Percentiles rank a stretch among this genome's conserved stretches.
phyloP scores from a whole-genome alignment of 37 sponge, comb jelly and placozoan genomes.

The Theonella swinhoei region DNA sequence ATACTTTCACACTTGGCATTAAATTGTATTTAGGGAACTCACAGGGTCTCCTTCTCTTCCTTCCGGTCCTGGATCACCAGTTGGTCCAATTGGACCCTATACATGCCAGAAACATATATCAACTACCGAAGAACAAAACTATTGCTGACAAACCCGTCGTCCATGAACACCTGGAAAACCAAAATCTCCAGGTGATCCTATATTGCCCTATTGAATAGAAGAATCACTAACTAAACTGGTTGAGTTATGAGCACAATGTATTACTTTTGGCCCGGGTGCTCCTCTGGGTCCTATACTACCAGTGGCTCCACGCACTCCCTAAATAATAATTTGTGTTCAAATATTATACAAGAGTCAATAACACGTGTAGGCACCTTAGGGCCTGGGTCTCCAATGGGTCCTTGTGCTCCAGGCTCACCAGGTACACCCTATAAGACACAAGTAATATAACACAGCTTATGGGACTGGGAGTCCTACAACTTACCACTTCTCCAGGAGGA shows the following conservation, averaged over 20 bases:
- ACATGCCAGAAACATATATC: too few relatives aligned
- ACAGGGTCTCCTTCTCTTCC: not conserved
- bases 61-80: slow-evolving; percentile 28
- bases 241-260: too few relatives aligned
- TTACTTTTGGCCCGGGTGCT: too few relatives aligned
- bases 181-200: slow-evolving; percentile 13
- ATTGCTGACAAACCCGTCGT: not conserved
- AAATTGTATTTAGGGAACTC: not conserved
- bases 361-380: slow-evolving; percentile 16
- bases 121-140: too few relatives aligned
- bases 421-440: slow-evolving; percentile 20
- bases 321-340: not conserved
- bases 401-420: slow-evolving; percentile 33
- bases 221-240: too few relatives aligned
- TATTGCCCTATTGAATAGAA: not conserved
- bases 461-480: not conserved
- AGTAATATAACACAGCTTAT: not conserved
- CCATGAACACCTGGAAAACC: slow-evolving; percentile 23
- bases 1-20: slow-evolving; percentile 2
- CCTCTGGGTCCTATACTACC: not conserved
- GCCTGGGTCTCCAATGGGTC: slow-evolving; percentile 41
- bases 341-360: not conserved
- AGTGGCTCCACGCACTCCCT: slow-evolving; percentile 7
- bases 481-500: slow-evolving; percentile 51
- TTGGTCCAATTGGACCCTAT: slow-evolving; percentile 30